Conservation (phyloP, 2,113 vertebrate genomes). For the Larimichthys polyactis region DNA sequence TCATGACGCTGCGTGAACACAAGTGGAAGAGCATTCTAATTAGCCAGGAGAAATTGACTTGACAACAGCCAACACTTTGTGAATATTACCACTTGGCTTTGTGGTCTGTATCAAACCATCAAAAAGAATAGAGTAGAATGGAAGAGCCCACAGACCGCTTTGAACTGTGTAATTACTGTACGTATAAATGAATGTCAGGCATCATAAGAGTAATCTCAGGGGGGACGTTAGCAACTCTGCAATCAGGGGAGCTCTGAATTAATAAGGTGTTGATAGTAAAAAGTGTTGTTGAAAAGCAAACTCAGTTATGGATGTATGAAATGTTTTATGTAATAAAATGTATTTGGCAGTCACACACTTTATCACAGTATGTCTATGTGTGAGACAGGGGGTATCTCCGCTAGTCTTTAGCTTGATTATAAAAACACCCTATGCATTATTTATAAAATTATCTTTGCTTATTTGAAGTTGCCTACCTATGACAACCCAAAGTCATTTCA, state of each 20-base stretch:
- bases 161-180: slow-evolving; percentile 24
- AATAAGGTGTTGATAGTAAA: slow-evolving; percentile 27
- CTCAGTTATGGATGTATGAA: slow-evolving; percentile 20
- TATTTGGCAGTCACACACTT: slow-evolving; percentile 40
- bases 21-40: background rate
- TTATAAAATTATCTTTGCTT: slow-evolving; percentile 62
- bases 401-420: slow-evolving; percentile 60
- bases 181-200: slow-evolving; percentile 35
- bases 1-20: background rate
- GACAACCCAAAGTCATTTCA: slow-evolving; percentile 25
- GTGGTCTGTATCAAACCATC: background rate
- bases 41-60: background rate
- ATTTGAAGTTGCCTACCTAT: slow-evolving; percentile 36
- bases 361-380: slow-evolving; percentile 37
- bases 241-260: slow-evolving; percentile 36
- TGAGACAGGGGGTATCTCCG: slow-evolving; percentile 11
- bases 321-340: slow-evolving; percentile 31
- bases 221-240: slow-evolving; percentile 42
- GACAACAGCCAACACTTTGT: background rate
- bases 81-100: background rate
- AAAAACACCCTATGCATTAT: slow-evolving; percentile 66
- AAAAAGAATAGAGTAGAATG: slow-evolving; percentile 1
- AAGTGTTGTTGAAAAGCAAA: slow-evolving; percentile 40
- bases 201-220: slow-evolving; percentile 28
- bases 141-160: slow-evolving; percentile 1